These are phyloP conservation scores for Styela clava DNA, from an alignment of 23 tunicate species.

Conservation along the genomic window DNA sequence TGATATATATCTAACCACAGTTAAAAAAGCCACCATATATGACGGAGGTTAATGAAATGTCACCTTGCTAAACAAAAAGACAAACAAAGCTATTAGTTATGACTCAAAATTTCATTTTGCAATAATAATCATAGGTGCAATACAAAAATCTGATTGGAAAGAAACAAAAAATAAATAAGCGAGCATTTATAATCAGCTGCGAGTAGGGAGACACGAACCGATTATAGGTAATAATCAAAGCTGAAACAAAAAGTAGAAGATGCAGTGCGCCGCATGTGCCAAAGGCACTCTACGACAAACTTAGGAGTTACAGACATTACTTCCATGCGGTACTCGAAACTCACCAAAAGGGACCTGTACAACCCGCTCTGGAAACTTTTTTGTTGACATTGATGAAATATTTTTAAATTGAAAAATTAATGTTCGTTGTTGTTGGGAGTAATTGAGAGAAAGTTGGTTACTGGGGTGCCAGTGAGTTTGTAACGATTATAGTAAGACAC, in stretches of 20 bases:
- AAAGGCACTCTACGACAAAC: neutral
- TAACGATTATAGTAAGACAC: slow-evolving; percentile 15
- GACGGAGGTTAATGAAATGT: neutral
- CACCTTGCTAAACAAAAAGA: no score
- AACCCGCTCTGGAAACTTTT: neutral
- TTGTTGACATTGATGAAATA: neutral
- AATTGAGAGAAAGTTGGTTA: neutral
- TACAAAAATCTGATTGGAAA: neutral
- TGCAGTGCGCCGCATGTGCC: neutral
- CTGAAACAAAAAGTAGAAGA: neutral
- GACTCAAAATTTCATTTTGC: no score
- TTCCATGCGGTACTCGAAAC: neutral
- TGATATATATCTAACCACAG: no score
- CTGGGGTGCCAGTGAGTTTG: neutral
- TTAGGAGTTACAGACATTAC: neutral
- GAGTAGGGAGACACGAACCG: neutral
- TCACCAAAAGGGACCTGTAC: neutral
- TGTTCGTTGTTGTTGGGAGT: neutral
- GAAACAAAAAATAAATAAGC: neutral
- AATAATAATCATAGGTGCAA: no score
- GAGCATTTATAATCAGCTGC: neutral
- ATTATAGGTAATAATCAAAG: neutral
- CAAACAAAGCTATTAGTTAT: no score
- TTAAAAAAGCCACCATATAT: neutral
- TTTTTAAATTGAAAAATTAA: no score